Conservation (phyloP, 2,888 invertebrate species). For the Trissonchulus latispiculum region DNA sequence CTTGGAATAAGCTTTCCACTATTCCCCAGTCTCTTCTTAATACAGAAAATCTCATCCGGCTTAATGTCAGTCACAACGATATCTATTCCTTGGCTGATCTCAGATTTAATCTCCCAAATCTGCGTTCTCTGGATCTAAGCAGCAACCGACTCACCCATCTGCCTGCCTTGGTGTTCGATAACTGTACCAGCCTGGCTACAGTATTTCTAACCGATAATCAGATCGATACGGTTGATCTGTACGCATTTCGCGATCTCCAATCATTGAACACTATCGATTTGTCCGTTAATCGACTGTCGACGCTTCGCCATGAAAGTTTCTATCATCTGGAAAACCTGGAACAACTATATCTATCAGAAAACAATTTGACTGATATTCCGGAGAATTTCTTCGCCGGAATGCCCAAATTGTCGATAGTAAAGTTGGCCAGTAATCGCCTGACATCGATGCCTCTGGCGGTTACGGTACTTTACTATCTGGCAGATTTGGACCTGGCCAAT, state of each 20-base stretch:
- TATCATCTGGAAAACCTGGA: conserved; percentile 15
- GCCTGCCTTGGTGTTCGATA: conserved; percentile 72
- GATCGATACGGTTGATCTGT: neutral
- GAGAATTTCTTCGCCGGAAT: conserved; percentile 24
- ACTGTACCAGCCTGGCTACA: conserved; percentile 67
- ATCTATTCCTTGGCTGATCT: neutral
- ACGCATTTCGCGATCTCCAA: conserved; percentile 5
- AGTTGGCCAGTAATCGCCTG: conserved; percentile 27
- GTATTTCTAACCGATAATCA: conserved; percentile 29
- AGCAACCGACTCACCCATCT: conserved; percentile 70
- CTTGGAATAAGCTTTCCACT: conserved; percentile 28
- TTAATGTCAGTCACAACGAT: conserved; percentile 12
- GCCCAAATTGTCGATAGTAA: conserved; percentile 25
- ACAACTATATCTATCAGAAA: conserved; percentile 11
- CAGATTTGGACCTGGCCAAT: neutral
- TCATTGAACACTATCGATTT: conserved; percentile 4
- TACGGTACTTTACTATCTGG: conserved; percentile 6
- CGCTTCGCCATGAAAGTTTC: conserved; percentile 10
- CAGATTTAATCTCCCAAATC: neutral
- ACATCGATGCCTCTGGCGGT: conserved; percentile 15
- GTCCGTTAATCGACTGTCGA: neutral
- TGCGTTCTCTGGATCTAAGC: conserved; percentile 14
- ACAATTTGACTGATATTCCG: conserved; percentile 20
- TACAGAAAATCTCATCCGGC: neutral
- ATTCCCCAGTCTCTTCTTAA: neutral